Percentiles rank a stretch among this genome's conserved stretches.
Evolutionary conservation across 2,113 vertebrate species (phyloP).

Genomic region (Platanista minor): DNA sequence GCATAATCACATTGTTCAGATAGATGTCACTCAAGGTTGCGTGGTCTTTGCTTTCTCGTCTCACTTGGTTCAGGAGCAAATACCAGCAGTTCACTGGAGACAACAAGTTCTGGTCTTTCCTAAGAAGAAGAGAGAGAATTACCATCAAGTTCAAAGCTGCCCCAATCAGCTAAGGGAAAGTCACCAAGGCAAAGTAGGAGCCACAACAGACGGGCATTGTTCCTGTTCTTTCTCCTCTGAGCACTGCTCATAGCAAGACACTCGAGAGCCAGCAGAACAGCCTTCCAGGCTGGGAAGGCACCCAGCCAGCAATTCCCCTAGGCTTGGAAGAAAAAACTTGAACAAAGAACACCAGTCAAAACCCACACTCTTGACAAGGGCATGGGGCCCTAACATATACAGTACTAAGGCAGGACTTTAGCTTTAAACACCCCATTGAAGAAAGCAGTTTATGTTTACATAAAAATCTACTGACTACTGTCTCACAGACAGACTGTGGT

Average conservation of each 20-base stretch:
- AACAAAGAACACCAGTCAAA: not conserved
- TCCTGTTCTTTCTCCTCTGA: not conserved
- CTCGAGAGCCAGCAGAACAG: not conserved
- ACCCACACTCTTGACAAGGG: not conserved
- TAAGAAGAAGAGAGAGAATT: conserved; percentile 68
- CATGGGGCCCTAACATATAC: not conserved
- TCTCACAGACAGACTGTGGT: conserved; percentile 36
- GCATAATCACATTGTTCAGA: conserved; percentile 98
- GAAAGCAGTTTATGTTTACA: not conserved
- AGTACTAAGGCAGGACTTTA: not conserved
- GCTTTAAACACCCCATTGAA: not conserved
- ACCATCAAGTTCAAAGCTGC: not conserved
- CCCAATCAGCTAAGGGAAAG: not conserved
- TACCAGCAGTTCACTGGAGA: conserved; percentile 99
- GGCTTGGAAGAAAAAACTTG: not conserved
- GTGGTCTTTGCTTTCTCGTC: conserved; percentile 97
- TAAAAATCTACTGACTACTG: not conserved
- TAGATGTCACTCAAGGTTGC: conserved; percentile 97
- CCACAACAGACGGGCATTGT: not conserved
- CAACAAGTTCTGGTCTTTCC: conserved; percentile 98
- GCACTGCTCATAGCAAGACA: not conserved
- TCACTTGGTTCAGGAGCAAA: conserved; percentile 96
- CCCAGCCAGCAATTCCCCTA: not conserved
- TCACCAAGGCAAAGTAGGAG: not conserved
- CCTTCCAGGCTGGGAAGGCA: not conserved